Base-by-base conservation (phyloP, 2,888 invertebrate species). In the Tinea semifulvella region DNA sequence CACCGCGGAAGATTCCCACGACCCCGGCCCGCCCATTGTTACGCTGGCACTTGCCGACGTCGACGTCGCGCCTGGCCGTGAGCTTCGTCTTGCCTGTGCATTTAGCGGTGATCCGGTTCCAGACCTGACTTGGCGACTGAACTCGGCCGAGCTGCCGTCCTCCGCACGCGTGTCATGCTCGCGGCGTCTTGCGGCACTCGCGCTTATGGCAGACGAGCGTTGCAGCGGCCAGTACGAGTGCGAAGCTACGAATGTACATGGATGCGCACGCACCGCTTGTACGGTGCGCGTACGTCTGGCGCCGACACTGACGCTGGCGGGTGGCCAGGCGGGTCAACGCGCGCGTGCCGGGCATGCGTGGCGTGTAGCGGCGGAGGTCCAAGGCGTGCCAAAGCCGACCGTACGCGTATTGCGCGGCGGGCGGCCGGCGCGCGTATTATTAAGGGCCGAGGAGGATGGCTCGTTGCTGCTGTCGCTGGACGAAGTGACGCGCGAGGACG, bases 61-160 rank as follows among this genome's bases (percentile, higher is more conserved):
- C 13, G 73, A 85, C 5, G 84, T 85, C 28, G 86, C 85, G 43
- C 83, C 89, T 36, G 83, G 85, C 46, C 84, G 88, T 57, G 83
- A 86, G 45, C 72, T 91, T n/a, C 87, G 88, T 45, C 66, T 94
- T 10, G 84, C 85, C 3, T 91, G 91, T 61, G 87, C 90, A 52
- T 89, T 93, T 54, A 86, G 88, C 47, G 94, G 92, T 28, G 71
- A 85, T 50, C 93, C 94, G 11, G 80, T 83, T 57, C 92, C 94
- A 2, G 87, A 85, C 54, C 83, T 93, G 11, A 84, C 82, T 51
- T 94, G 93, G 93, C 69, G 84, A 46, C 89, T 87, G 60, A 86
- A 91, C 57, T 86, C 84, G 18, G 84, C 85, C 56, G 67, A 79
- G 26, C 70, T 90, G 42, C 84, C 82, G 52, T 77, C 82, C 18